Base-by-base conservation (phyloP, 2,888 invertebrate species). In the Crematogaster levior region DNA sequence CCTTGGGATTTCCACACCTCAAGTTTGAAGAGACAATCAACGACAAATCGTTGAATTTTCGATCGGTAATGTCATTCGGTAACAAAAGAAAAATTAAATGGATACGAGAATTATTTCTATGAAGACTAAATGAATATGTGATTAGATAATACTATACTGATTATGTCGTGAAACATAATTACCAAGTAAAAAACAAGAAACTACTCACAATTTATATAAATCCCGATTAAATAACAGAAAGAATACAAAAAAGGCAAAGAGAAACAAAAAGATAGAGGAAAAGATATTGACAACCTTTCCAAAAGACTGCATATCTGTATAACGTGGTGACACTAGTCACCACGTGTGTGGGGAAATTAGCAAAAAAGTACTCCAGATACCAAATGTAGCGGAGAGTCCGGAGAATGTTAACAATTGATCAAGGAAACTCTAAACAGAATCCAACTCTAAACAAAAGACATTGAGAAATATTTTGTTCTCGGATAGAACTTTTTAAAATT, bases 271-370 rank as follows among this genome's bases (percentile, higher is more conserved):
- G 18, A 53, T 4, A 15, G 10, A 21, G n/a, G 0, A 4, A n/a
- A 43, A 73, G 21, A 73, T 21, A 43, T 48, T 48, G 51, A 43
- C 6, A 27, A 56, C 9, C 3, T 34, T 43, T 72, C 21, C 3
- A 34, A 34, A 46, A 56, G 34, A 79, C 18, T 79, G 74, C 73
- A 73, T 43, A 40, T 10, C 18, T 30, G 15, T 24, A 37, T 9
- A 18, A 18, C 10, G 10, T 27, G 12, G 30, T 10, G 3, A 74
- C 12, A 21, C 34, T 34, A 34, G n/a, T n/a, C n/a, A n/a, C n/a
- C n/a, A n/a, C n/a, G n/a, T n/a, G n/a, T n/a, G n/a, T n/a, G n/a
- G n/a, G 53, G 15, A 70, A 53, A 72, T 3, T 53, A 51, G 43
- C 1, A 18, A 43, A 46, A 12, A 4, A 53, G 27, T 70, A 40